A percentile compares a stretch with the other conserved stretches of the same genome.
Evolutionary conservation across 2,888 invertebrate genomes (phyloP).

Genomic region (Notodonta ziczac): DNA sequence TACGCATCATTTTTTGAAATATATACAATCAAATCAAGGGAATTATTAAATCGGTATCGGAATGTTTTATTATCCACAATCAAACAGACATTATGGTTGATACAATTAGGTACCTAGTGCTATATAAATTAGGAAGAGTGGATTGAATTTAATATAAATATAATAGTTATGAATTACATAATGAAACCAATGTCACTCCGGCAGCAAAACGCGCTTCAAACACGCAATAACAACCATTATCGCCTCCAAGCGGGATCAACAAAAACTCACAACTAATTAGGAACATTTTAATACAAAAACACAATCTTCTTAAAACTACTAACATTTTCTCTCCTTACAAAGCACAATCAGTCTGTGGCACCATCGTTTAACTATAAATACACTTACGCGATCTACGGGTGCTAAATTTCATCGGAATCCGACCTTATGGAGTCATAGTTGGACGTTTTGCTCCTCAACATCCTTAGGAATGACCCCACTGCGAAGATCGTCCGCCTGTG

Average conservation of each 20-base stretch:
- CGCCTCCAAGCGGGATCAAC: conserved; percentile 53
- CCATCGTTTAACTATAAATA: conserved; percentile 63
- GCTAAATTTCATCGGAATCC: conserved; percentile 83
- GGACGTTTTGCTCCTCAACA: conserved; percentile 90
- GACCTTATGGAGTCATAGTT: conserved; percentile 90
- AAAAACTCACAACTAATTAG: conserved; percentile 69
- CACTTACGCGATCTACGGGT: conserved; percentile 55
- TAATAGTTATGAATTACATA: conserved; percentile 6
- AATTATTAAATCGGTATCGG: no score
- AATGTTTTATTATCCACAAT: no score
- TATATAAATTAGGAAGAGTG: no score
- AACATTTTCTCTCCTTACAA: conserved; percentile 63
- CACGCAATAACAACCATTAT: conserved; percentile 49
- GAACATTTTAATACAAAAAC: conserved; percentile 79
- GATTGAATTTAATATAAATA: neutral
- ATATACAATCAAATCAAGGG: no score
- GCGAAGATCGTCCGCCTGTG: conserved; percentile 91
- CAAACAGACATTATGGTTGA: no score
- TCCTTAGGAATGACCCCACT: conserved; percentile 89
- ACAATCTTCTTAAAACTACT: conserved; percentile 54
- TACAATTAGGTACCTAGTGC: no score
- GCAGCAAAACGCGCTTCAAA: conserved; percentile 26
- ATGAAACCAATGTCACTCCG: conserved; percentile 38
- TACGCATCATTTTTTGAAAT: neutral
- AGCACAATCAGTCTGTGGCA: conserved; percentile 78